Conservation (phyloP, 2,888 invertebrate genomes). For the Sympetrum striolatum region DNA sequence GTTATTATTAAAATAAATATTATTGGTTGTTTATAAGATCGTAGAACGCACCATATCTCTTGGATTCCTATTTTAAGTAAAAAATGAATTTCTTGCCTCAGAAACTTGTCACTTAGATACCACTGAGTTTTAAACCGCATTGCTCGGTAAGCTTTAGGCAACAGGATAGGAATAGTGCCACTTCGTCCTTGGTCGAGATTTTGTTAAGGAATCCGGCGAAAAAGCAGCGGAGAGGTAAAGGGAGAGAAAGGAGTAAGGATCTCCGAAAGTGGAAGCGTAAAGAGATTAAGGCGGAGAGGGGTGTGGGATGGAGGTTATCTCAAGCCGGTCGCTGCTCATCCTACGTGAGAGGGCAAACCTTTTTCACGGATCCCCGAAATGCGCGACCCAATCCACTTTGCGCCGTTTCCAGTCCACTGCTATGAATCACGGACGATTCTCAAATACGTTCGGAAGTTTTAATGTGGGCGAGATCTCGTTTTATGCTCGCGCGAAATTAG, state of each 20-base stretch:
- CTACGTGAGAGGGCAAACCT: neutral
- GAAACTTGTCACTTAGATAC: no score
- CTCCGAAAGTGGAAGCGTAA: neutral
- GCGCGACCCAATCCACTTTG: slow-evolving; percentile 18
- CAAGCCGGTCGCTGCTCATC: slow-evolving; percentile 14
- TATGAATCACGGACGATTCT: neutral
- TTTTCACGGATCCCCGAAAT: slow-evolving; percentile 21
- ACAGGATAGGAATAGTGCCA: no score
- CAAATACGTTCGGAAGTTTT: neutral
- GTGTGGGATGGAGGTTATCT: neutral
- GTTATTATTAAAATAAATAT: no score
- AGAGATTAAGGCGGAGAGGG: neutral
- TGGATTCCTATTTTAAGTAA: no score
- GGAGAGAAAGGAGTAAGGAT: neutral
- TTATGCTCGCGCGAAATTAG: neutral
- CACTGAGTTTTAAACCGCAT: no score
- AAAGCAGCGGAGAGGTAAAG: neutral
- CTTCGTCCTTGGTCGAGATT: neutral
- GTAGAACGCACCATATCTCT: no score
- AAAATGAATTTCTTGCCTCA: no score
- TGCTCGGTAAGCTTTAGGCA: no score
- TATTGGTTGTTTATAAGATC: no score
- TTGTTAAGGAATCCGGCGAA: neutral
- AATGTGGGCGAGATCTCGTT: neutral
- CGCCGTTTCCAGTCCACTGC: neutral